Evolutionary conservation across 2,113 vertebrate genomes (phyloP), one percentile per base, ranked within the genome.

Genomic region (Megaleporinus macrocephalus): DNA sequence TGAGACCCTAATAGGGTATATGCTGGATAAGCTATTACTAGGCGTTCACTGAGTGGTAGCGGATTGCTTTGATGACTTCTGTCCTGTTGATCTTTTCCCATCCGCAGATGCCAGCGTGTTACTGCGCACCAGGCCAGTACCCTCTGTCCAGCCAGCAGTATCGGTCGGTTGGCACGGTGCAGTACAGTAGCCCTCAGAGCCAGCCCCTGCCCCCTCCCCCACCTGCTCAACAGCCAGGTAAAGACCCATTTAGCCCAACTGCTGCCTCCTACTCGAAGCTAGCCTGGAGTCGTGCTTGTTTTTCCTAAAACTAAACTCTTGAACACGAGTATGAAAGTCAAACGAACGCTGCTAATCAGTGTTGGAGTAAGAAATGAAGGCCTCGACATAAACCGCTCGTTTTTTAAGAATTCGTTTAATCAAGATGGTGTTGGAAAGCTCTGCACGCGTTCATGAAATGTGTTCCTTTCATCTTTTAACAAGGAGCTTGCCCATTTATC

Each of bases 221-320:
- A 33, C 95, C 81, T 1, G 59, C 59, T 51, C 82, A 96, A 84
- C 95, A 95, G 88, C 90, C 95, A 95, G 96, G 96, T 97, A 88
- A 41, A 47, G 24, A 29, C 55, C 36, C 10, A 15, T 30, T 29
- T 4, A 22, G 15, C 36, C 73, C 3, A 68, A 26, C 49, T 5
- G 20, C 59, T 26, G 9, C 27, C 11, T 22, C 33, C 20, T 49
- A 29, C 22, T 33, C 22, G 29, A n/a, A 73, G 15, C 49, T 5
- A 10, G 57, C 1, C 53, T 55, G 14, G 16, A 72, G 16, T 49
- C 2, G 12, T 14, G 49, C 30, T 73, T 53, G 5, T 29, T 55
- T 55, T 29, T 29, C 10, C 3, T 30, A 33, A 30, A 33, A 57
- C 5, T 1, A 10, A 65, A 29, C 12, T 13, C 1, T 9, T 44